Evolutionary conservation across 1,140 invertebrate species (phyloP).

Genomic region (Bemisia tabaci): DNA sequence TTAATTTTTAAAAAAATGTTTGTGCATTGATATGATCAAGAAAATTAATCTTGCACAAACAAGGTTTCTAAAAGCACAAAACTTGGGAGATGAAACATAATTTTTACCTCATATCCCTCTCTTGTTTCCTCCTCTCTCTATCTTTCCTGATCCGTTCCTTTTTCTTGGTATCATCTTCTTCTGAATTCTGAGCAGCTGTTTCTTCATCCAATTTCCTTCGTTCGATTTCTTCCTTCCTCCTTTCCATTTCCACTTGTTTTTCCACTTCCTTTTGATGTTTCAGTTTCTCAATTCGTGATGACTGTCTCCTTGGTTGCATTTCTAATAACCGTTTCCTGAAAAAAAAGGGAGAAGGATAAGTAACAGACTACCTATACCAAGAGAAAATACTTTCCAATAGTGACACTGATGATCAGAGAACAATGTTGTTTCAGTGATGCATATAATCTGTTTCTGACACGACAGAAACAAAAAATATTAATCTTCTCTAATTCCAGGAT

Average conservation of each 20-base stretch:
- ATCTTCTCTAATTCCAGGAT: no score
- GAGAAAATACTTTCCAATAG: no score
- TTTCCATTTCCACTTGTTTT: conserved; percentile 17
- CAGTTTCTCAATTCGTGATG: conserved; percentile 32
- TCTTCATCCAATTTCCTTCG: background rate
- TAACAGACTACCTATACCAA: background rate
- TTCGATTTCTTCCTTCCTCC: conserved; percentile 5
- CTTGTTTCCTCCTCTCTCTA: conserved; percentile 8
- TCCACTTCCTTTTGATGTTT: conserved; percentile 24
- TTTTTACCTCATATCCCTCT: conserved; percentile 14
- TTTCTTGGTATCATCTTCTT: conserved; percentile 1
- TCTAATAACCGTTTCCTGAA: conserved; percentile 31
- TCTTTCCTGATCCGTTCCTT: conserved; percentile 6
- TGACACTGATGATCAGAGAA: no score
- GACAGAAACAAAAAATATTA: no score
- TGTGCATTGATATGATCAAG: no score
- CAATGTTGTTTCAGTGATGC: no score
- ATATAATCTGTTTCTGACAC: no score
- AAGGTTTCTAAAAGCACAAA: no score
- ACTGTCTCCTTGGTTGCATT: conserved; percentile 31
- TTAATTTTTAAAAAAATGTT: no score
- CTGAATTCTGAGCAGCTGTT: background rate
- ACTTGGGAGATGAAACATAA: no score
- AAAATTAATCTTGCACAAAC: no score
- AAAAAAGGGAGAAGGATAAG: conserved; percentile 10